A percentile compares a stretch with the other conserved stretches of the same genome.
These are phyloP conservation scores for Naso thynnoides DNA, from an alignment of 2,797 vertebrate species.

Conservation along the genomic window DNA sequence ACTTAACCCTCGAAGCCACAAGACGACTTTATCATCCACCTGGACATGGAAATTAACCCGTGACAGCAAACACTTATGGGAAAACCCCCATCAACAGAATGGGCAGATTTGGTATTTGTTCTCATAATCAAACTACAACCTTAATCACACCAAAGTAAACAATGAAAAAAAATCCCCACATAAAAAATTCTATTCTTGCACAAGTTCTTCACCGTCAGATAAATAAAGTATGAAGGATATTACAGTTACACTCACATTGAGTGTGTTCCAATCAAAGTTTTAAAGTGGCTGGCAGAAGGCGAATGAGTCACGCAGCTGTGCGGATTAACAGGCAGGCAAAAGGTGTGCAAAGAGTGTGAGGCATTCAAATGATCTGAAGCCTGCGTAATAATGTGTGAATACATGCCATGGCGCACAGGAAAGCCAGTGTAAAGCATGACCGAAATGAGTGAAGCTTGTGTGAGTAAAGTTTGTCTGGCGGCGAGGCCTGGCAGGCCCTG, in stretches of 20 bases:
- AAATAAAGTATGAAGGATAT: conserved; percentile 19
- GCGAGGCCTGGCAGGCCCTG: conserved; percentile 71
- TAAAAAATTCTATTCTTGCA: conserved; percentile 17
- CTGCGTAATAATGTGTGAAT: conserved; percentile 70
- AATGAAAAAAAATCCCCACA: conserved; percentile 55
- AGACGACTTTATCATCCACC: conserved; percentile 62
- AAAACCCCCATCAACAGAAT: conserved; percentile 50
- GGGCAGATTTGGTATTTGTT: conserved; percentile 64
- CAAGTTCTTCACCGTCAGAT: conserved; percentile 36
- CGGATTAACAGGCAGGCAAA: conserved; percentile 55
- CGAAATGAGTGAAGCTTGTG: conserved; percentile 70
- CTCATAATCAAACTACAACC: conserved; percentile 45
- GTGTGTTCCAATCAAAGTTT: conserved; percentile 12
- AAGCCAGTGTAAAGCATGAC: conserved; percentile 65
- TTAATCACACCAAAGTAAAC: conserved; percentile 54
- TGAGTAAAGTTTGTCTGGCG: conserved; percentile 83
- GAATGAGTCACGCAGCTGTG: conserved; percentile 56
- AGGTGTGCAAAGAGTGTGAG: conserved; percentile 61
- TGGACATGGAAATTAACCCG: conserved; percentile 71
- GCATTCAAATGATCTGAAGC: conserved; percentile 62
- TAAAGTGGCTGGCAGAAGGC: too few relatives aligned
- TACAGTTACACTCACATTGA: background rate
- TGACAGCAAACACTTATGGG: conserved; percentile 62
- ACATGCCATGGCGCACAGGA: conserved; percentile 72
- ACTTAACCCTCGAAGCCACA: conserved; percentile 63